These are phyloP conservation scores for Macrophya alboannulata DNA, from an alignment of 2,888 invertebrate genomes.

Conservation along the genomic window DNA sequence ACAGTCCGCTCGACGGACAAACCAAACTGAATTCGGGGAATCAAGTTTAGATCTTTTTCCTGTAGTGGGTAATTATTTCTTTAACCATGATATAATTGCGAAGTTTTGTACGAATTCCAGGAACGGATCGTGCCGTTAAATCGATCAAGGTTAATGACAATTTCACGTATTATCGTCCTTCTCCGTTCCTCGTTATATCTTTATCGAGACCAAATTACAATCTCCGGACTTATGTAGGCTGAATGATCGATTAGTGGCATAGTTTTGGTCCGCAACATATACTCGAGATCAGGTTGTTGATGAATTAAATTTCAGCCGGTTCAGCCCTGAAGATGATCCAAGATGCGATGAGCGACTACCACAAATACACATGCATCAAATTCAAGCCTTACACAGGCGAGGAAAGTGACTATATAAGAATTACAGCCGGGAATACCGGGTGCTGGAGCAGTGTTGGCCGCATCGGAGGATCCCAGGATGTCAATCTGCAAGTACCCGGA, in stretches of 20 bases:
- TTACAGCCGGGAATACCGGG: constrained; percentile 87
- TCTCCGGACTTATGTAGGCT: no score
- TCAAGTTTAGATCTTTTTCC: not conserved
- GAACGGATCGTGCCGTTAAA: not conserved
- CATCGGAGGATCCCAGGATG: constrained; percentile 85
- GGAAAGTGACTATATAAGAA: constrained; percentile 87
- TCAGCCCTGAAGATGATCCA: constrained; percentile 84
- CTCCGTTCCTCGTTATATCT: no score
- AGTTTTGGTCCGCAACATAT: not conserved
- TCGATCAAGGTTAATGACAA: not conserved
- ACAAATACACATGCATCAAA: constrained; percentile 88
- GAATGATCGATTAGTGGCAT: not conserved
- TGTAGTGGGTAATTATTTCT: not conserved
- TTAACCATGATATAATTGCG: not conserved
- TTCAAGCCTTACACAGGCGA: constrained; percentile 85
- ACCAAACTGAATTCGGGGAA: not conserved
- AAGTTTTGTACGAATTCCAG: not conserved
- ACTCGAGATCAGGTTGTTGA: not conserved
- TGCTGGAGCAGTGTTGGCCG: constrained; percentile 93
- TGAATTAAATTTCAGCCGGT: constrained; percentile 77
- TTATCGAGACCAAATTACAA: no score
- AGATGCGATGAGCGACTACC: constrained; percentile 88
- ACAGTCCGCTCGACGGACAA: not conserved
- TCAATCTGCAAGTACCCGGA: constrained; percentile 89
- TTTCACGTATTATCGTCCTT: not conserved